Conservation (phyloP, 2,797 vertebrate species). For the Sciurus carolinensis region DNA sequence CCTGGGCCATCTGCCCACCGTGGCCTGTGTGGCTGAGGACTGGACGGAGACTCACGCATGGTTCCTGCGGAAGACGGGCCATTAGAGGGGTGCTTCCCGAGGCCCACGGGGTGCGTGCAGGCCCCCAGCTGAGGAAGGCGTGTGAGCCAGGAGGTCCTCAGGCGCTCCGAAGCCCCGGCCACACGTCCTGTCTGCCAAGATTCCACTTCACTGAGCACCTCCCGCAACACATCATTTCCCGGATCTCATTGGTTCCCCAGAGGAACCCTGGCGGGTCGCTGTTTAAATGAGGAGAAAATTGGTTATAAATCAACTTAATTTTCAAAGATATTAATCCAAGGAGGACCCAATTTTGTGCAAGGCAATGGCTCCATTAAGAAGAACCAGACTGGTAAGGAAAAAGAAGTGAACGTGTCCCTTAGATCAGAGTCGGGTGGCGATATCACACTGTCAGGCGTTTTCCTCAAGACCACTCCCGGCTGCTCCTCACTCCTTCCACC, state of each 20-base stretch:
- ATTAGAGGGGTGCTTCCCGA: neutral
- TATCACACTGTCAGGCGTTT: neutral
- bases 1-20: neutral
- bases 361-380: constrained; percentile 68
- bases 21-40: fast-evolving
- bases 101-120: neutral
- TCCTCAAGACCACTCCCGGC: neutral
- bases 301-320: constrained; percentile 89
- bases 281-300: constrained; percentile 88
- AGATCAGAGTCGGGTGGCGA: neutral
- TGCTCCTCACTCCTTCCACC: neutral
- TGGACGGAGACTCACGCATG: fast-evolving
- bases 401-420: neutral
- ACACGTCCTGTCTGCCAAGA: constrained; percentile 57
- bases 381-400: constrained; percentile 30
- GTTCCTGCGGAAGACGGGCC: neutral
- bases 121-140: constrained; percentile 51
- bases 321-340: constrained; percentile 86
- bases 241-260: constrained; percentile 79
- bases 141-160: neutral
- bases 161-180: constrained; percentile 67
- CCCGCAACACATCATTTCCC: constrained; percentile 73
- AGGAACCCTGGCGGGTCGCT: constrained; percentile 82
- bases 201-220: constrained; percentile 70
- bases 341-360: constrained; percentile 79